Percentiles rank a stretch among this genome's conserved stretches.
Conservation (phyloP, 2,888 invertebrate species). For the Willowsia nigromaculata region DNA sequence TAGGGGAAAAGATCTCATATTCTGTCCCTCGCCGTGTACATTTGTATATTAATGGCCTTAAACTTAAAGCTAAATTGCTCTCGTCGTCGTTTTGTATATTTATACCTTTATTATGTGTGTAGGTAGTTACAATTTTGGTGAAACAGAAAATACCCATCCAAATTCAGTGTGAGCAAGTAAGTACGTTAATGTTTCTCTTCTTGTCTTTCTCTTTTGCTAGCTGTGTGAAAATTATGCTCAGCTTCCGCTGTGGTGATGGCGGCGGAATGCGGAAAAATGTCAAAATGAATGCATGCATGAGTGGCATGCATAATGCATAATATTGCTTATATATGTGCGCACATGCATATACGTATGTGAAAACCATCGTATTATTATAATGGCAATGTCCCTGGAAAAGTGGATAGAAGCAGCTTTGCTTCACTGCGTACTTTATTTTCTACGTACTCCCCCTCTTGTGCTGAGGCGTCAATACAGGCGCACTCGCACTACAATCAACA, state of each 20-base stretch:
- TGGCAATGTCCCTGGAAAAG: too few species aligned
- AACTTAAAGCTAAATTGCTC: background rate
- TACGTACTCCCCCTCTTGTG: too few species aligned
- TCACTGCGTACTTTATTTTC: too few species aligned
- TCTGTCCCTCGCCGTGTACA: background rate
- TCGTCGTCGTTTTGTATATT: background rate
- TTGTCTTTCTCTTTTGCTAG: background rate
- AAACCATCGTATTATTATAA: conserved; percentile 4
- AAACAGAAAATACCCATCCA: background rate
- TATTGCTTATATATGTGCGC: background rate
- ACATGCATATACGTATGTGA: background rate
- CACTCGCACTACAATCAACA: too few species aligned
- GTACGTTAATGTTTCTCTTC: background rate
- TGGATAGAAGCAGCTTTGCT: too few species aligned
- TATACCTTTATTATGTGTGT: conserved; percentile 7
- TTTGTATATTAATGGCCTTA: conserved; percentile 16
- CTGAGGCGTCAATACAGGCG: too few species aligned
- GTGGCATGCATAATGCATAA: conserved; percentile 48
- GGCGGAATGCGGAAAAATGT: conserved; percentile 44
- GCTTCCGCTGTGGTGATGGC: background rate
- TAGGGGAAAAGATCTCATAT: background rate
- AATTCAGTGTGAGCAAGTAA: too few species aligned
- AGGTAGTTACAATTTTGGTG: background rate
- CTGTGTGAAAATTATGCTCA: conserved; percentile 9
- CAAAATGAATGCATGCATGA: conserved; percentile 51